Conservation (phyloP, 2,888 invertebrate genomes). For the Dusona sp. region DNA sequence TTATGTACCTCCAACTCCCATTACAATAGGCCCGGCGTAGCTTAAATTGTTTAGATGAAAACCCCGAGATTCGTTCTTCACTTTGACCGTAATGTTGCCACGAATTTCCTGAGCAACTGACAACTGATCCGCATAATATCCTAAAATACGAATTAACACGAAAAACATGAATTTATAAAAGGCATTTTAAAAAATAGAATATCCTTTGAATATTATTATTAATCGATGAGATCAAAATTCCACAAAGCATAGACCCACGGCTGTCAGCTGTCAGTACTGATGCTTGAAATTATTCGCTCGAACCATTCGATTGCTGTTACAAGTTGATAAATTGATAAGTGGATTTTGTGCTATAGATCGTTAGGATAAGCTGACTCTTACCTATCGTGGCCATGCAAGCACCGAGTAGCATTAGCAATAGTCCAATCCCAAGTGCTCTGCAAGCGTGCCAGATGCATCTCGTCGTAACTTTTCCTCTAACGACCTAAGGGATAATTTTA, state of each 20-base stretch:
- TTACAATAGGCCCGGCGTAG: constrained; percentile 98
- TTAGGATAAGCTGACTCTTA: constrained; percentile 82
- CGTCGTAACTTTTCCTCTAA: constrained; percentile 94
- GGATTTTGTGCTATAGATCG: not conserved
- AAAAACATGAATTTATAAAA: not conserved
- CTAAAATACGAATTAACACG: constrained; percentile 82
- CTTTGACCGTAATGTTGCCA: constrained; percentile 91
- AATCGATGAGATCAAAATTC: not conserved
- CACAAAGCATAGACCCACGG: no score
- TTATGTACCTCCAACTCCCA: constrained; percentile 95
- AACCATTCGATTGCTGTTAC: not conserved
- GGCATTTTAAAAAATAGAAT: no score
- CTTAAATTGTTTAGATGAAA: constrained; percentile 95
- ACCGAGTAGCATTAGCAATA: constrained; percentile 94
- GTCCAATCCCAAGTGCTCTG: constrained; percentile 94
- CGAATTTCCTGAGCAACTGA: constrained; percentile 92
- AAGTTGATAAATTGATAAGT: not conserved
- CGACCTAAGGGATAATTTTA: constrained; percentile 87
- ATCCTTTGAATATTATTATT: not conserved
- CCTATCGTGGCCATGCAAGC: constrained; percentile 97
- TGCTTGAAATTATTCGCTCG: not conserved
- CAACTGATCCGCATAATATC: constrained; percentile 93
- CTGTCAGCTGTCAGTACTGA: not conserved
- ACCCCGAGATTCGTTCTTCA: constrained; percentile 93
- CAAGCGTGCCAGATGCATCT: constrained; percentile 97